Conservation (phyloP, 2,797 vertebrate species). For the Platyrinchus mystaceus region DNA sequence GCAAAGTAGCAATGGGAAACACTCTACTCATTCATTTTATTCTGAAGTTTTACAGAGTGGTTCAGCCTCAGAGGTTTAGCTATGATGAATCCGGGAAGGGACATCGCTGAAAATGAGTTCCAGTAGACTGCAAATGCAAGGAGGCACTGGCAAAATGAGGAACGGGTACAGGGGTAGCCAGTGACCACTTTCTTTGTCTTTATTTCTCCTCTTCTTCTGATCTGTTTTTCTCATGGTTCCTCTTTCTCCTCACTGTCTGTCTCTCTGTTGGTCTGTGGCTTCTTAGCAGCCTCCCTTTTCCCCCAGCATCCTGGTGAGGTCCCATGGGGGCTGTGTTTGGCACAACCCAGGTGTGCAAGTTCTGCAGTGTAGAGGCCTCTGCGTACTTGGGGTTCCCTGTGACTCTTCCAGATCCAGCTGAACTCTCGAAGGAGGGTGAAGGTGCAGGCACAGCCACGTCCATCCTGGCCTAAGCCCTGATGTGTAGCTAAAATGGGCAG, state of each 20-base stretch:
- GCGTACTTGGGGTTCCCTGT: background rate
- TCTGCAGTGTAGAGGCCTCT: fast-evolving
- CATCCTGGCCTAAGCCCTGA: background rate
- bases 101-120: background rate
- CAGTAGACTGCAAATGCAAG: background rate
- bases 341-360: fast-evolving
- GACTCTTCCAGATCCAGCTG: background rate
- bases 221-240: fast-evolving
- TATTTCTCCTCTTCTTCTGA: background rate
- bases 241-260: background rate
- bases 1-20: background rate
- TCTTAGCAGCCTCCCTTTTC: background rate
- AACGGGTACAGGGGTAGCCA: background rate
- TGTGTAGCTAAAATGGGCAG: background rate
- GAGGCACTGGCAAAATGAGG: background rate
- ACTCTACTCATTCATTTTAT: background rate
- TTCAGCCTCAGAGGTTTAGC: background rate
- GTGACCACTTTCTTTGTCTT: background rate
- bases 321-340: background rate
- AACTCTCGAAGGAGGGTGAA: background rate
- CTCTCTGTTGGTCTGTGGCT: background rate
- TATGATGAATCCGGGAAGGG: background rate
- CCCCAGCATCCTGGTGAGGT: background rate
- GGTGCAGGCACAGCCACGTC: background rate
- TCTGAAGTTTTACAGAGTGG: background rate